Base-by-base conservation (phyloP, 2,113 vertebrate genomes). In the Phoxinus phoxinus region DNA sequence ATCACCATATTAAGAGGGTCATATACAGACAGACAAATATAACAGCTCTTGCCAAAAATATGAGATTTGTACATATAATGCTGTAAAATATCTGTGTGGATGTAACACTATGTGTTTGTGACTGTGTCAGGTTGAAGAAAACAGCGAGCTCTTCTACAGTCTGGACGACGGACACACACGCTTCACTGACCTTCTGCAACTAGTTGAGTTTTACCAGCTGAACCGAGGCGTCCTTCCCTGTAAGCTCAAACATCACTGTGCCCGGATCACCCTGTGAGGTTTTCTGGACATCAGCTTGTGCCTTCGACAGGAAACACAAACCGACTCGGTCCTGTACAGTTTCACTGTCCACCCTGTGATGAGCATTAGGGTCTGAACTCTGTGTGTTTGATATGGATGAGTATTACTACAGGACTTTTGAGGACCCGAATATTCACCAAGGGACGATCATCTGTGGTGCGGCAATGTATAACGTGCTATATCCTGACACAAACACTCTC, bases 141-240 rank as follows among this genome's bases (percentile, higher is more conserved):
- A 97, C 61, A 96, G 97, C 9, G 96, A 96, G 77, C 90, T 95
- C 11, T 96, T 96, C 92, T 97, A 97, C 93, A 98, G 96, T n/a
- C 94, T 99, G 89, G 98, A 99, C 84, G 97, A 99, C 2, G 97
- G 96, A 84, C 96, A 97, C 89, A 99, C 97, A 0, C 95, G 95
- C 84, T 99, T 99, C 92, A 96, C 95, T 46, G 98, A 99, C 94
- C 96, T 99, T 89, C 98, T 98, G 89, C 98, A 99, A 93, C 92
- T 99, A 87, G 98, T 99, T 92, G 98, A 99, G 90, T 99, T 99
- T 90, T 97, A 99, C 92, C 97, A 98, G 82, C 95, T 99, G 85
- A 99, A 99, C 94, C 96, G 96, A 86, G 97, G 97, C 6, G 94
- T 97, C 72, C 94, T 99, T 89, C 98, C 98, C 89, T 99, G 96